These are phyloP conservation scores for Lophotriccus pileatus DNA, from an alignment of 2,797 vertebrate species.

Conservation along the genomic window DNA sequence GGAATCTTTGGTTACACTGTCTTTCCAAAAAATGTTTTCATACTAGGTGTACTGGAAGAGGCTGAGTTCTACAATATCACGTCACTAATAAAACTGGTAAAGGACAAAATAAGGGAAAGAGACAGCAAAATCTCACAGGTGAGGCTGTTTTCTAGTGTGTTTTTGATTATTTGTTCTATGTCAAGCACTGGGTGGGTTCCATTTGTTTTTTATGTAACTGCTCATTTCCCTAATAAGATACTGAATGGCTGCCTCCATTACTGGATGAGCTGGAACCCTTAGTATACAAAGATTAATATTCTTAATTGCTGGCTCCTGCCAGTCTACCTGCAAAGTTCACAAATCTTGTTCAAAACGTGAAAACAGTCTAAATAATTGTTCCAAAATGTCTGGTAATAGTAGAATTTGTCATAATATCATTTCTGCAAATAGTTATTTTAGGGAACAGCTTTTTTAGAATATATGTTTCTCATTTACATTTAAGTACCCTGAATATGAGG, in stretches of 20 bases:
- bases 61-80: constrained; percentile 99
- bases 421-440: not conserved
- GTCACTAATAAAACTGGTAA: constrained; percentile 96
- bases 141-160: constrained; percentile 1
- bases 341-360: not conserved
- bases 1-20: not conserved
- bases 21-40: constrained; percentile 1
- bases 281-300: not conserved
- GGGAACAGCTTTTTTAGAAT: not conserved
- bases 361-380: not conserved
- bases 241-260: not conserved
- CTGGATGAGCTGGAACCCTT: not conserved
- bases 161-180: not conserved
- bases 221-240: not conserved
- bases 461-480: not conserved
- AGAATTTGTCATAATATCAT: not conserved
- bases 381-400: not conserved
- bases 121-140: constrained; percentile 96
- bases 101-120: constrained; percentile 97
- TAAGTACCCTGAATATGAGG: not conserved
- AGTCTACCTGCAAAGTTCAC: not conserved
- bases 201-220: not conserved
- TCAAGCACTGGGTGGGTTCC: not conserved
- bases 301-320: not conserved
- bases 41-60: constrained; percentile 92